These are phyloP conservation scores for Drosophila austrosaltans DNA, from an alignment of 2,888 invertebrate genomes.

Conservation along the genomic window DNA sequence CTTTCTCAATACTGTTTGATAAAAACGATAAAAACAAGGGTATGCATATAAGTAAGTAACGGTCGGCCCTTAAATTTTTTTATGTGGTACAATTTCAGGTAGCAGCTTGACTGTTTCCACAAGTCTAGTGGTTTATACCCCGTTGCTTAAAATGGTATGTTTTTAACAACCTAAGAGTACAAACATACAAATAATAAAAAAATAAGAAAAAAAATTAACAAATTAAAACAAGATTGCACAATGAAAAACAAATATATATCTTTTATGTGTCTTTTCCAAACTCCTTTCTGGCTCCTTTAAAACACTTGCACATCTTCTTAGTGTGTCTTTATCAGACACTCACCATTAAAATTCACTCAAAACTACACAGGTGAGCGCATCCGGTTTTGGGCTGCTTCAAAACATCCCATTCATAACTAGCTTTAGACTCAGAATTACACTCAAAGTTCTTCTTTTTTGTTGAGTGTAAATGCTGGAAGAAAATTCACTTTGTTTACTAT, in stretches of 20 bases:
- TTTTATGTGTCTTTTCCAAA: neutral
- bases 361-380: slow-evolving; percentile 4
- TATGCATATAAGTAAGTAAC: too few species aligned
- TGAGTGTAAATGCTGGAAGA: slow-evolving; percentile 52
- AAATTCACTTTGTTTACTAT: slow-evolving; percentile 31
- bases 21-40: too few species aligned
- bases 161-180: neutral
- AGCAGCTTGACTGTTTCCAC: slow-evolving; percentile 71
- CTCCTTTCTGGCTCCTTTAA: neutral
- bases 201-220: too few species aligned
- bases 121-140: slow-evolving; percentile 60
- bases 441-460: slow-evolving; percentile 51
- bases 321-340: neutral
- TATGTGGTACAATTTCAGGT: slow-evolving; percentile 46
- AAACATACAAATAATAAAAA: too few species aligned
- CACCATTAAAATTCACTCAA: neutral
- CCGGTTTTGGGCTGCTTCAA: slow-evolving; percentile 28
- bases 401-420: slow-evolving; percentile 61
- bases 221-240: too few species aligned
- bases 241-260: neutral
- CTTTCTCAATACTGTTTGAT: too few species aligned
- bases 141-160: slow-evolving; percentile 62
- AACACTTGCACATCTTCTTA: neutral
- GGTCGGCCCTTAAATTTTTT: neutral
- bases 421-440: slow-evolving; percentile 34